These are phyloP conservation scores for Mungos mungo DNA, from an alignment of 2,113 vertebrate species.

Conservation along the genomic window DNA sequence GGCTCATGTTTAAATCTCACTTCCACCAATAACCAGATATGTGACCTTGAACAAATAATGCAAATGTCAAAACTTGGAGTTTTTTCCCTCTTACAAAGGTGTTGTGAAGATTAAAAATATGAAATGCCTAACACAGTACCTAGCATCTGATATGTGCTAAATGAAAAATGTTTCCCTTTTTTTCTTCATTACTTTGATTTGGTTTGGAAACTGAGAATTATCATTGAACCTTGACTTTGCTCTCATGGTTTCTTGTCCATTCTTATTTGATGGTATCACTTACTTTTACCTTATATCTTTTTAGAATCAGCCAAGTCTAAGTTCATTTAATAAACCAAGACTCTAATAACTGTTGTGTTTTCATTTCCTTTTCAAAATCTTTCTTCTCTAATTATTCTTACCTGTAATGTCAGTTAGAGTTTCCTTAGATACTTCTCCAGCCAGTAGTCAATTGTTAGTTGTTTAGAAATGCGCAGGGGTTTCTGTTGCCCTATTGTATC, in stretches of 20 bases:
- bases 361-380: not conserved
- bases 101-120: not conserved
- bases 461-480: not conserved
- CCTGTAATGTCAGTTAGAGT: not conserved
- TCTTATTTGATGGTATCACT: not conserved
- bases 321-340: not conserved
- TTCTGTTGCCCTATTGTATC: not conserved
- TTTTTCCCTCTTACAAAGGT: not conserved
- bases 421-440: not conserved
- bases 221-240: not conserved
- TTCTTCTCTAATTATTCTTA: not conserved
- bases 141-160: not conserved
- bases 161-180: not conserved
- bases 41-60: not conserved
- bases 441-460: not conserved
- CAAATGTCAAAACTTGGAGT: not conserved
- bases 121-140: not conserved
- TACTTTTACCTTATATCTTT: not conserved
- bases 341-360: not conserved
- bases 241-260: not conserved
- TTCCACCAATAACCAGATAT: not conserved
- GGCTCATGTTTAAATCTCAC: not conserved
- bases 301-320: not conserved
- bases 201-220: not conserved
- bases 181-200: not conserved